Conservation (phyloP, 1,140 invertebrate genomes). For the Dendrolimus kikuchii region DNA sequence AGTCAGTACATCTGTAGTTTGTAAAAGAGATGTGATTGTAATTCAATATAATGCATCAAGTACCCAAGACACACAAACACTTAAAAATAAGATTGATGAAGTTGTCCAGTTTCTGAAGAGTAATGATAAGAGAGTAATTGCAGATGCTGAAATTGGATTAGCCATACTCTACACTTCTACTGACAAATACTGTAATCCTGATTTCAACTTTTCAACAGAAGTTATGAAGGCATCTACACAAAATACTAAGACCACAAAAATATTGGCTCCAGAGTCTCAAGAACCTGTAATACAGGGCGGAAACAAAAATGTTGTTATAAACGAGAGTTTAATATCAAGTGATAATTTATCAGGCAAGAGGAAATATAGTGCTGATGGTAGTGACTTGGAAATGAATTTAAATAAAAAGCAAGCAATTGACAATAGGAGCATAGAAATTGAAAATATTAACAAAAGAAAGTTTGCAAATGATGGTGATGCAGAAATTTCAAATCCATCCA, state of each 20-base stretch:
- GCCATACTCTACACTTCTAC: constrained; percentile 77
- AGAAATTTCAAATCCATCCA: constrained; percentile 24
- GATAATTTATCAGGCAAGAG: constrained; percentile 31
- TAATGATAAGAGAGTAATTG: constrained; percentile 72
- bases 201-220: constrained; percentile 60
- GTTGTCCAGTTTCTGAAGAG: constrained; percentile 62
- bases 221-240: constrained; percentile 39
- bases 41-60: constrained; percentile 64
- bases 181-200: constrained; percentile 78
- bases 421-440: constrained; percentile 8
- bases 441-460: constrained; percentile 33
- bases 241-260: constrained; percentile 23
- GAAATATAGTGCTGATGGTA: constrained; percentile 32
- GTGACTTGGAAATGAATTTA: constrained; percentile 17
- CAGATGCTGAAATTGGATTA: constrained; percentile 79
- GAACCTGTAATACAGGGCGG: constrained; percentile 22
- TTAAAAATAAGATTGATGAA: constrained; percentile 59
- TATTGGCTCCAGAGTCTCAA: constrained; percentile 52
- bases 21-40: constrained; percentile 60
- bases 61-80: constrained; percentile 63
- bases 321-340: constrained; percentile 45
- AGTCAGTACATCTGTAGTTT: constrained; percentile 63
- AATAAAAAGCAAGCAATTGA: constrained; percentile 36
- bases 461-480: constrained; percentile 21
- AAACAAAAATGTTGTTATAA: constrained; percentile 42